Evolutionary conservation across 1,140 invertebrate genomes (phyloP), one percentile per base, ranked within the genome.

Genomic region (Paracyclopina nana): DNA sequence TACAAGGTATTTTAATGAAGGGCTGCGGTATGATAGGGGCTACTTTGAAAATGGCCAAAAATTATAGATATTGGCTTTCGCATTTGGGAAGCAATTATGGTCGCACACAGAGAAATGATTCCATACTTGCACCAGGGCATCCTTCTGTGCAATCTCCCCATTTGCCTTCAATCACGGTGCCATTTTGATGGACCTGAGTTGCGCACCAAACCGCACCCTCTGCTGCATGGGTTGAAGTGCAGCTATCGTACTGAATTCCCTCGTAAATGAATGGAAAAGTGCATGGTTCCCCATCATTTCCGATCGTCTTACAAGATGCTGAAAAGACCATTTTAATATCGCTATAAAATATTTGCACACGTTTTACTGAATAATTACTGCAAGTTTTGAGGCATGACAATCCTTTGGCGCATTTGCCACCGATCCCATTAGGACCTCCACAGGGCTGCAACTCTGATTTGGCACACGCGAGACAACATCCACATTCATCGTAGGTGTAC

Each of bases 401-500:
- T 9, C 26, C 46, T n/a, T 43, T 5, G 14, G 26, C 14, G 25
- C 46, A 49, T 34, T 49, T 49, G 8, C 46, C 46, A 6, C 27
- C 8, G 18, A 26, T 9, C 11, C 22, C 46, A 49, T 34, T 40
- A 6, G 46, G 26, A 8, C 46, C 46, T 6, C 46, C 46, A 49
- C 46, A 49, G 8, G 11, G 14, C 28, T 49, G 46, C 12, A 49
- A 20, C 16, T 49, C 43, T n/a, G 46, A 26, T 20, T 49, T 49
- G 8, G 46, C 46, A 31, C 46, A 49, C 22, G 18, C 34, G 5
- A 40, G 6, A 31, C 46, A 49, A 31, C 46, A 49, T 6, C 46
- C 46, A 22, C 46, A 49, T 31, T 49, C 46, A 26, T 49, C 46
- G 34, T 31, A 28, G 25, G 46, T 28, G 26, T 49, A 49, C 12